Base-by-base conservation (phyloP, 2,797 vertebrate genomes). In the Liasis olivaceus region DNA sequence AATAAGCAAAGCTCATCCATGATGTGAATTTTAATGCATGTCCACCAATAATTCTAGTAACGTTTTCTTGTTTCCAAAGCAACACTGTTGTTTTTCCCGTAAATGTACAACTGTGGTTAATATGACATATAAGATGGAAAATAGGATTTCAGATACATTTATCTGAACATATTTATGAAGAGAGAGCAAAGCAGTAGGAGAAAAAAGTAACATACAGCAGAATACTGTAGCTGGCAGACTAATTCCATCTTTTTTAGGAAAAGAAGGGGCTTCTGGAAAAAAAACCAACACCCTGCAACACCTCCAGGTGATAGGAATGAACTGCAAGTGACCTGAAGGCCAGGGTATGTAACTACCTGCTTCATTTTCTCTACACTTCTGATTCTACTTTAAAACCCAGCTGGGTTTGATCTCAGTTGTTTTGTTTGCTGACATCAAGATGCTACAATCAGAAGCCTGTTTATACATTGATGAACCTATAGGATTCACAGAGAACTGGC, bases 51-150 rank as follows among this genome's bases (percentile, higher is more conserved):
- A 31, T 66, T 64, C 24, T 42, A 58, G 7, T 36, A 92, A 81
- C 13, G 51, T 31, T 26, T 85, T 63, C 59, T 28, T 84, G n/a
- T 58, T 84, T 58, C 47, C 6, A 31, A 77, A 47, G 56, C 59
- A 69, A 7, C n/a, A 1, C 42, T n/a, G 31, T 36, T 7, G 14
- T 24, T 58, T 64, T 22, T n/a, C 36, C 15, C 26, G 6, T 84
- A 47, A 62, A 58, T 24, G 4, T 26, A 31, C 54, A 26, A 36
- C 42, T 85, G n/a, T 42, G n/a, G 42, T 63, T 89, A 92, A 92
- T 81, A 22, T 84, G 51, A 47, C 31, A 63, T 91, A 36, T 88
- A 91, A 91, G 24, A 58, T 90, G 42, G 28, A 93, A 88, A 89
- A 72, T n/a, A 62, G 15, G 59, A 62, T 85, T 91, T 86, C 81